Base-by-base conservation (phyloP, 1,140 invertebrate genomes). In the Magallana gigas region DNA sequence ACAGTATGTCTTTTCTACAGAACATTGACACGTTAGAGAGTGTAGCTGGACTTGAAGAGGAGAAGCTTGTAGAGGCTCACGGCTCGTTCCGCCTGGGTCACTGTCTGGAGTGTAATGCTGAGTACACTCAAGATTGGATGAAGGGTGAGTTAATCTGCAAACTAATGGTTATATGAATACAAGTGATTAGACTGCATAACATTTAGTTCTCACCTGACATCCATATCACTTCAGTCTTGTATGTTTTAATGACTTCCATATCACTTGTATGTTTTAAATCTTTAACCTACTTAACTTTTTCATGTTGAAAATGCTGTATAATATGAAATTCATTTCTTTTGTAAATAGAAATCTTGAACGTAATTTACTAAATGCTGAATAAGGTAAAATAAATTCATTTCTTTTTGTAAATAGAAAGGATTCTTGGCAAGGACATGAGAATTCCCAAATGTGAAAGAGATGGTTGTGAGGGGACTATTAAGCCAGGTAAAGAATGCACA, bases 11-110 rank as follows among this genome's bases (percentile, higher is more conserved):
- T 48, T 48, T 48, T 68, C 18, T 89, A 8, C 97, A 99, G 95
- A 99, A 99, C 95, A 98, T 99, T 91, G 98, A 99, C 94, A 98
- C 97, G 0, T 94, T 99, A 83, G 98, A 99, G 95, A 95, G 97
- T 91, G 95, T 97, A 6, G 97, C 98, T 84, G 98, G 97, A n/a
- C 95, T 99, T 85, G 96, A 97, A 2, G 96, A 96, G 16, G 97
- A 98, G 0, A 98, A 97, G 95, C 93, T 99, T 80, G 97, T 99
- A 1, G 98, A 99, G 94, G 98, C 98, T 56, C 98, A 99, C 95
- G 98, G 98, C 8, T 98, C 98, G 18, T 99, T 99, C 94, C 96
- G 97, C 92, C 97, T 97, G 0, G 97, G 97, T 57, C 98, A 98
- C 92, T 99, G 98, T 94, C 94, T 98, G 1, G 95, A 96, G 18